phyloP scores from a whole-genome alignment of 2,113 vertebrate species.

The Leiothrix lutea region DNA sequence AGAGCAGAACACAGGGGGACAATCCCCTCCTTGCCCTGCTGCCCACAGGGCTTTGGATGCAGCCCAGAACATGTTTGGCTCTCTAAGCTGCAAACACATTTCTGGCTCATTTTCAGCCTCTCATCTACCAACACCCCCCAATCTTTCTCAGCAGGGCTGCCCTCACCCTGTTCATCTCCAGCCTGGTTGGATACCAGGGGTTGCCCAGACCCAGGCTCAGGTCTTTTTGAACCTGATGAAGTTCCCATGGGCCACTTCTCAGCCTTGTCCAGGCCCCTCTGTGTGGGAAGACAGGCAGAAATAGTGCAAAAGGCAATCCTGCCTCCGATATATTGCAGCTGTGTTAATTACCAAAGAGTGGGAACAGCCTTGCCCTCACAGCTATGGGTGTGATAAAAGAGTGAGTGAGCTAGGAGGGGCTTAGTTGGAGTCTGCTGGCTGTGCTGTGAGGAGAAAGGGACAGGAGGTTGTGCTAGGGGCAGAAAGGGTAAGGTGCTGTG shows the following conservation, averaged over 20 bases:
- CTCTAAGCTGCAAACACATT: not conserved
- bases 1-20: not conserved
- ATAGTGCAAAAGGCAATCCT: not conserved
- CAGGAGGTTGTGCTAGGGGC: not conserved
- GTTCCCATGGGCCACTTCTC: not conserved
- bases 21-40: not conserved
- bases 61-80: fast-evolving
- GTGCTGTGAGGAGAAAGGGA: not conserved
- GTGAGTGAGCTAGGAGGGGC: not conserved
- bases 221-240: not conserved
- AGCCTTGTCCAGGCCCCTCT: not conserved
- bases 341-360: not conserved
- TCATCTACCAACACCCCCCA: fast-evolving
- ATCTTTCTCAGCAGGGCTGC: too few relatives aligned
- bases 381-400: not conserved
- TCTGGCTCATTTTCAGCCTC: not conserved
- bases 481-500: too few relatives aligned
- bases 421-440: not conserved
- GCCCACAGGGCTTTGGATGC: fast-evolving
- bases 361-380: not conserved
- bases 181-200: too few relatives aligned
- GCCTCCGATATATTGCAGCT: not conserved
- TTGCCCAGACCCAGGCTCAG: not conserved
- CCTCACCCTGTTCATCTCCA: fast-evolving
- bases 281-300: not conserved